Evolutionary conservation across 2,113 vertebrate species (phyloP), one percentile per base, ranked within the genome.

Genomic region (Oryzias celebensis): DNA sequence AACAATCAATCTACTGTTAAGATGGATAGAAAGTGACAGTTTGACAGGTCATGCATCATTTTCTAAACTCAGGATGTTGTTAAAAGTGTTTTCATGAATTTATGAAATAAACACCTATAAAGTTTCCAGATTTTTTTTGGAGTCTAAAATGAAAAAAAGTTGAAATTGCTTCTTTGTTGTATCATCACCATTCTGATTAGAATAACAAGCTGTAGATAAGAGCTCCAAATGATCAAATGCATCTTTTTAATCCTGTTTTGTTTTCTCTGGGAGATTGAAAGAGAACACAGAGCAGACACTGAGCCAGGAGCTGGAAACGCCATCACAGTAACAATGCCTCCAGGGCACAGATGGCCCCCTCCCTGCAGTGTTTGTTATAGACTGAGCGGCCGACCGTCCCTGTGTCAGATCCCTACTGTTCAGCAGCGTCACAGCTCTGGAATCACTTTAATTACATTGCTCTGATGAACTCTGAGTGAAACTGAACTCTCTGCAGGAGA

Each of bases 271-370:
- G n/a, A 48, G 47, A 48, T 55, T 58, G 28, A 22, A 60, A 59
- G 58, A 54, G 65, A 67, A 65, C 76, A 47, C 74, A 67, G 16
- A 45, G 71, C 72, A 71, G 64, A 78, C 69, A 51, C 63, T 24
- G 75, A 81, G 77, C 66, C 61, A 45, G 60, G 66, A 73, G 76
- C 56, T 59, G 73, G 77, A 85, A 87, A 84, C 87, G 81, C 80
- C 81, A 83, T 82, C 80, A 45, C 78, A 81, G 87, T 87, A 83
- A 85, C 62, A 62, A 83, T 42, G 72, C 68, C 82, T 57, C 73
- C 58, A 46, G 78, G 85, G 82, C 55, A 45, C 58, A 61, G 67
- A 73, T 60, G 18, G 44, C 23, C 51, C 62, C 74, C 70, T 65
- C 68, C 69, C 77, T 52, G 77, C 75, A 67, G 36, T 86, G 79